These are phyloP conservation scores for Cynopterus sphinx DNA, from an alignment of 2,797 vertebrate species.

Conservation along the genomic window DNA sequence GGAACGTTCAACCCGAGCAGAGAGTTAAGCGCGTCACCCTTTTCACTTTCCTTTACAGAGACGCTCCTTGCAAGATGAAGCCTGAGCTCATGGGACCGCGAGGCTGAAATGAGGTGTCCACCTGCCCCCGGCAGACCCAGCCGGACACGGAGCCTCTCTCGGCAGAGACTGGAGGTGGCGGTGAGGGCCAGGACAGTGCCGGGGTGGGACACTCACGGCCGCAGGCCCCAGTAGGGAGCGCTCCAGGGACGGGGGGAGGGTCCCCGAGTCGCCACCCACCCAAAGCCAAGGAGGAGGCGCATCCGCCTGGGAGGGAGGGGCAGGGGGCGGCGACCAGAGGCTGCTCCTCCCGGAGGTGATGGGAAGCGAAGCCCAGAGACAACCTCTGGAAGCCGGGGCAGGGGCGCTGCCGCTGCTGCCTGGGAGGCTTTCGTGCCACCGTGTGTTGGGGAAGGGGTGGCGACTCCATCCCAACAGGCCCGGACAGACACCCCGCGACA, in stretches of 20 bases:
- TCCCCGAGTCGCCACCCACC: neutral
- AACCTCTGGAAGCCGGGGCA: neutral
- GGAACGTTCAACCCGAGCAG: neutral
- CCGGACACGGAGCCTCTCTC: neutral
- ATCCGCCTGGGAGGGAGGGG: neutral
- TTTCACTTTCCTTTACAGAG: neutral
- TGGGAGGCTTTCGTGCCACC: neutral
- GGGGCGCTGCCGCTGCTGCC: rapidly evolving
- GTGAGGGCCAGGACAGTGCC: neutral
- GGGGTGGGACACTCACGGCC: neutral
- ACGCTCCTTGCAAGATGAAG: neutral
- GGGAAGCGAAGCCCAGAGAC: neutral
- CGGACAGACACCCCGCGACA: rapidly evolving
- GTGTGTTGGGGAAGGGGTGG: neutral
- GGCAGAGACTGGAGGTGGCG: neutral
- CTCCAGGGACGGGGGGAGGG: neutral
- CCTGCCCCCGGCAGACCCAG: neutral
- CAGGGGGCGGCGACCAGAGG: neutral
- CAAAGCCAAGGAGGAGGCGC: neutral
- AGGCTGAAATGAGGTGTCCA: neutral
- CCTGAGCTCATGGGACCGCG: neutral
- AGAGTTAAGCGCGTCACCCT: neutral
- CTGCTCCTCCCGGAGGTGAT: rapidly evolving
- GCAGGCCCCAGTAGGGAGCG: neutral
- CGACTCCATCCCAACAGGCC: neutral